Percentiles rank a stretch among this genome's conserved stretches.
Evolutionary conservation across 2,888 invertebrate species (phyloP).

Genomic region (Ophion costatus): DNA sequence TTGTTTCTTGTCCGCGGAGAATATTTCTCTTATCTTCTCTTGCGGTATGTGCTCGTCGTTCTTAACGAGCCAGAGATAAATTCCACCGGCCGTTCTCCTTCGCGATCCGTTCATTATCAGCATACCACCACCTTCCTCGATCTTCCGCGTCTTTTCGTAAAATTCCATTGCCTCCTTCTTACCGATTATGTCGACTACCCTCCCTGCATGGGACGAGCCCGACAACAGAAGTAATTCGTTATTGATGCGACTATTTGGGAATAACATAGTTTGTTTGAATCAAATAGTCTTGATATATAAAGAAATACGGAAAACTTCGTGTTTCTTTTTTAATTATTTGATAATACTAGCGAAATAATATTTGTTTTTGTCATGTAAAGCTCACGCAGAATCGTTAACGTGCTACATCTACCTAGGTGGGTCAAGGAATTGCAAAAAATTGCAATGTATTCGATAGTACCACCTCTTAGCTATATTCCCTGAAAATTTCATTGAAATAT

Average conservation of each 20-base stretch:
- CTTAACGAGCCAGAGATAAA: conserved; percentile 92
- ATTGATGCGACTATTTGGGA: background rate
- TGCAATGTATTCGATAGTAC: background rate
- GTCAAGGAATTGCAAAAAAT: background rate
- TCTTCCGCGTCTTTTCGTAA: conserved; percentile 91
- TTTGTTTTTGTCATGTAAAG: no score
- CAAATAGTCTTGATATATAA: no score
- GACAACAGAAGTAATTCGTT: background rate
- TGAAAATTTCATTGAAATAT: background rate
- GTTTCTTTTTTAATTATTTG: no score
- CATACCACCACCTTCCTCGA: conserved; percentile 95
- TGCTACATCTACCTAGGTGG: background rate
- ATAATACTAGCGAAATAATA: no score
- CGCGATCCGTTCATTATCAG: conserved; percentile 92
- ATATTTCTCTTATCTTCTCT: conserved; percentile 88
- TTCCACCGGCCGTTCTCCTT: conserved; percentile 94
- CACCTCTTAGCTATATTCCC: no score
- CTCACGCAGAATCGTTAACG: background rate
- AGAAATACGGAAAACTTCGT: no score
- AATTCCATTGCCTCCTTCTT: conserved; percentile 90
- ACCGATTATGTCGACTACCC: conserved; percentile 89
- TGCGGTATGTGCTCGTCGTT: conserved; percentile 88
- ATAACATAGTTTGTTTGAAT: no score
- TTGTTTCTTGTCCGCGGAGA: conserved; percentile 87
- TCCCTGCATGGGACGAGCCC: conserved; percentile 84